Base-by-base conservation (phyloP, 2,888 invertebrate genomes). In the Parthenolecanium corni region DNA sequence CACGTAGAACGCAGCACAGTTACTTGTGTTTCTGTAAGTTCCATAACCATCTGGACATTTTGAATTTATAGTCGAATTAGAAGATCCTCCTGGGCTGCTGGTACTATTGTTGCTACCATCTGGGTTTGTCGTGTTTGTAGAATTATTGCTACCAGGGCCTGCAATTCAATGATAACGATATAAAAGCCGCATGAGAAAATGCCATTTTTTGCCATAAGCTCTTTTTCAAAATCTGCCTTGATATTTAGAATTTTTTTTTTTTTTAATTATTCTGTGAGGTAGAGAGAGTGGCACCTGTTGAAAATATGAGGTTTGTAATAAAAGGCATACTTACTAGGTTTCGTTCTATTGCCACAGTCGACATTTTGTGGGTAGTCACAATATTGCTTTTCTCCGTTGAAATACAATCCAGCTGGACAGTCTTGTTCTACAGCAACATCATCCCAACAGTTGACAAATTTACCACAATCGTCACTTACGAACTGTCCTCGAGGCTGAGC, bases 371-470 rank as follows among this genome's bases (percentile, higher is more conserved):
- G 74, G 69, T 80, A 84, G 69, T 85, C 85, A 65, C 85, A 85
- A 67, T 79, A 81, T 58, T 74, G 72, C 1, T 77, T 79, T 47
- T 76, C 74, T 18, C 71, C 76, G 0, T 82, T 80, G 72, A 85
- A 85, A 40, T 81, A 70, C 3, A 84, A 70, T 0, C 80, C 82
- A 11, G 74, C 73, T 0, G 83, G 83, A 66, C 85, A 85, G 20
- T 79, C 77, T 71, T 84, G 81, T 68, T 84, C 84, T 23, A 80
- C 76, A 0, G 80, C 82, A 67, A 78, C 77, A 0, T 81, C 84
- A 68, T 84, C 83, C 85, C 85, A 85, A 70, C 85, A 85, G 71
- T 84, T 84, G 14, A 84, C 69, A 71, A 81, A 85, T 68, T 78
- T 80, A 46, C 78, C 78, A 69, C 85, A 85, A 4, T 76, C 72